Percentiles rank a stretch among this genome's conserved stretches.
Conservation (phyloP, 2,888 invertebrate genomes). For the Sesia bembeciformis region DNA sequence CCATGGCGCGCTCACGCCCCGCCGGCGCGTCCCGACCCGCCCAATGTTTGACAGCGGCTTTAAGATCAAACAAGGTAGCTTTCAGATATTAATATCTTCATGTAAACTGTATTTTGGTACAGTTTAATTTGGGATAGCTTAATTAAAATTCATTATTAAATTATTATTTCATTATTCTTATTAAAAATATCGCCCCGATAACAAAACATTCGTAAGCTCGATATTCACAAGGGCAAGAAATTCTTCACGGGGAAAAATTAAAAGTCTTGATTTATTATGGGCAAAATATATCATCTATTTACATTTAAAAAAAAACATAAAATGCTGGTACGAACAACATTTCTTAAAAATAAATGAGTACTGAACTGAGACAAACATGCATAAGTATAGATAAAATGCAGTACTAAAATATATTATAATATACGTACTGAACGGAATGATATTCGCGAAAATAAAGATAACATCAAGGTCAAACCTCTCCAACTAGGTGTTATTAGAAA, state of each 20-base stretch:
- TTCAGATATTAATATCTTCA: slow-evolving; percentile 4
- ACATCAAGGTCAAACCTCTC: slow-evolving; percentile 14
- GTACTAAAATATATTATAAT: neutral
- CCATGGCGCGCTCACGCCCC: slow-evolving; percentile 1
- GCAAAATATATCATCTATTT: slow-evolving; percentile 73
- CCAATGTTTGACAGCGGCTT: neutral
- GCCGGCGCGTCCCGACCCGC: neutral
- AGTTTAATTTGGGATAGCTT: slow-evolving; percentile 11
- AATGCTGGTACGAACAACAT: slow-evolving; percentile 68
- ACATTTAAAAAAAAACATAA: slow-evolving; percentile 62
- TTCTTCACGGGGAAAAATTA: slow-evolving; percentile 1
- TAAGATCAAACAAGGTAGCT: slow-evolving; percentile 1
- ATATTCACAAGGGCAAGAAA: slow-evolving; percentile 10
- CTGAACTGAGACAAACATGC: slow-evolving; percentile 33
- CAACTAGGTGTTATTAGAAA: too few relatives aligned
- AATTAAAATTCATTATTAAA: too few relatives aligned
- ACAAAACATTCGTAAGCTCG: slow-evolving; percentile 8
- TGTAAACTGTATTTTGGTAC: slow-evolving; percentile 7
- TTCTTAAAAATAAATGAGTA: slow-evolving; percentile 61
- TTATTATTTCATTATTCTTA: too few relatives aligned
- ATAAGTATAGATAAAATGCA: neutral
- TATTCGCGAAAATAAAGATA: slow-evolving; percentile 23
- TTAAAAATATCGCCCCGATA: too few relatives aligned
- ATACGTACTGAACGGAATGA: neutral
- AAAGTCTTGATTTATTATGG: slow-evolving; percentile 43